Percentiles rank a stretch among this genome's conserved stretches.
phyloP scores from a whole-genome alignment of 1,140 invertebrate species.

The Heterodera schachtii region DNA sequence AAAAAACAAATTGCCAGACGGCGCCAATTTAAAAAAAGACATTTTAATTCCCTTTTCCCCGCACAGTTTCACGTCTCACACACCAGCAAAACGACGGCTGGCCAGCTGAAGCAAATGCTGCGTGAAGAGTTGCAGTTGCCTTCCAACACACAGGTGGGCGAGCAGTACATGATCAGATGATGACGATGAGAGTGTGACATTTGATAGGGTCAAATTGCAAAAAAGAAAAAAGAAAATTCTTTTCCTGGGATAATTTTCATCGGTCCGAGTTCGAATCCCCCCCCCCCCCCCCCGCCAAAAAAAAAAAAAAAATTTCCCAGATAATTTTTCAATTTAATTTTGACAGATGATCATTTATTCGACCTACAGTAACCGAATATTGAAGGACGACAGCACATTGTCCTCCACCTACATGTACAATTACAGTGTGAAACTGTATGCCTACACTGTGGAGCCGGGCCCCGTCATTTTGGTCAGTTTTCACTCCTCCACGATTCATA shows the following conservation, averaged over 20 bases:
- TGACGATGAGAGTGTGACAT: no score
- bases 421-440: neutral
- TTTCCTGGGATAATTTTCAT: no score
- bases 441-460: slow-evolving; percentile 31
- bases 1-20: no score
- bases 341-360: slow-evolving; percentile 23
- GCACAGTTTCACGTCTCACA: slow-evolving; percentile 64
- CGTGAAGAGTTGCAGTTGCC: slow-evolving; percentile 39
- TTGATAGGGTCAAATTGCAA: no score
- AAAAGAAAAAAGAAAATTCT: no score
- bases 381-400: slow-evolving; percentile 24
- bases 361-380: slow-evolving; percentile 7
- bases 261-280: neutral
- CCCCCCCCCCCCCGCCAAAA: neutral
- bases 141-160: slow-evolving; percentile 1
- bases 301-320: neutral
- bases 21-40: no score
- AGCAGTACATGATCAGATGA: no score
- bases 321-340: neutral
- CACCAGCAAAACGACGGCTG: slow-evolving; percentile 53
- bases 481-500: no score
- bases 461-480: slow-evolving; percentile 17
- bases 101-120: slow-evolving; percentile 35
- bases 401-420: neutral
- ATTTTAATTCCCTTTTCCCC: slow-evolving; percentile 34